Evolutionary conservation across 1,140 invertebrate genomes (phyloP), one percentile per base, ranked within the genome.

Genomic region (Macrostomum lignano): DNA sequence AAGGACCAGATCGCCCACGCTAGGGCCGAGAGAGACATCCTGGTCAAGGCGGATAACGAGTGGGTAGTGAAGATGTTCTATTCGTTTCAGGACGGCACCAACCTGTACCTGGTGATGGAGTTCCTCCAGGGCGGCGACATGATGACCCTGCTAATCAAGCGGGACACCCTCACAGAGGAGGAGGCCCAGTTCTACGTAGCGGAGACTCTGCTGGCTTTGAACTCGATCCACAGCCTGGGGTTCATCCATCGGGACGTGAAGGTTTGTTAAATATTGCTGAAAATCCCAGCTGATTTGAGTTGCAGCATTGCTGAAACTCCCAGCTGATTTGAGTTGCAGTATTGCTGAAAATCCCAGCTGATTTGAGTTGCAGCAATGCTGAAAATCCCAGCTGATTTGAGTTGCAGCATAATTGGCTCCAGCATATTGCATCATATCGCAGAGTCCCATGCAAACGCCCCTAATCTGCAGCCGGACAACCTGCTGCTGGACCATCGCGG

Each of bases 21-120:
- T 3, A 66, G 88, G 44, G 88, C 88, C 6, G 91, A 98, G 62
- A 64, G 91, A 37, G 91, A 98, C 55, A 76, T 98, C 33, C 64
- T 98, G 21, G 86, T 93, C 6, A 84, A 96, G 61, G 88, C 88
- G 1, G 88, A 98, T 60, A 86, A 96, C 55, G 78, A 91, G 47
- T 98, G 88, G 88, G 86, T 98, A 28, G 88, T 96, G 17, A 94
- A 91, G 64, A 93, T 96, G 86, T 96, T 82, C 61, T 96, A 93
- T 65, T 91, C 81, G 55, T 98, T 98, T 67, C 68, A 79, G 63
- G 91, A 98, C 64, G 73, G 79, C 22, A 74, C 86, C 47, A 96
- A 96, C 65, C 66, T 98, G 29, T 98, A 98, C 65, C 69, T 98
- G 42, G 93, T 98, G 49, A 98, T 98, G 88, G 91, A 98, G 62